Conservation (phyloP, 2,113 vertebrate genomes). For the Fukomys damarensis region DNA sequence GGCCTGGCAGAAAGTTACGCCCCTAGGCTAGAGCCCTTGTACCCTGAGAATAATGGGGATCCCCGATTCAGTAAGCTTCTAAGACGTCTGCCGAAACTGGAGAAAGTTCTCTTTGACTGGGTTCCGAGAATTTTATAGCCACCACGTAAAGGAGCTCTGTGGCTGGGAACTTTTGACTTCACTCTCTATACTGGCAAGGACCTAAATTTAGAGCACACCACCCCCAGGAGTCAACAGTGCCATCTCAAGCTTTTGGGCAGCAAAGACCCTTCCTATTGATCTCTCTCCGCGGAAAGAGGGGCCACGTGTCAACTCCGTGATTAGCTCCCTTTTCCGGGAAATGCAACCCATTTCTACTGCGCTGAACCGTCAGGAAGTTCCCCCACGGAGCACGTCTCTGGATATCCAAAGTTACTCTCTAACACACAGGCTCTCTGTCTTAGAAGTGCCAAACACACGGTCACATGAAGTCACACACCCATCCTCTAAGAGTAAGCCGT, state of each 20-base stretch:
- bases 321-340: not conserved
- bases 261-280: not conserved
- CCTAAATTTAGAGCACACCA: not conserved
- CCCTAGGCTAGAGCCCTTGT: not conserved
- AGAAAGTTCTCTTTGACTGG: not conserved
- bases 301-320: not conserved
- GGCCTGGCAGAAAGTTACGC: not conserved
- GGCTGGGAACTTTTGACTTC: not conserved
- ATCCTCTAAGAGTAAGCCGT: not conserved
- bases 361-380: not conserved
- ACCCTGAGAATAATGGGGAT: not conserved
- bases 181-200: not conserved
- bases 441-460: not conserved
- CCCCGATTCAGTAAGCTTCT: conserved; percentile 5
- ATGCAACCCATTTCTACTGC: not conserved
- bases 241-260: not conserved
- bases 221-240: not conserved
- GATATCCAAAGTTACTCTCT: not conserved
- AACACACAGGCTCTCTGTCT: not conserved
- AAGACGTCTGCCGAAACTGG: not conserved
- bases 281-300: not conserved
- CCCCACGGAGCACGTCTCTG: not conserved
- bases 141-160: not conserved
- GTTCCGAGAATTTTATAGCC: not conserved
- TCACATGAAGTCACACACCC: not conserved